Evolutionary conservation across 2,797 vertebrate genomes (phyloP), one percentile per base, ranked within the genome.

Genomic region (Oceanodroma leucorhoa): DNA sequence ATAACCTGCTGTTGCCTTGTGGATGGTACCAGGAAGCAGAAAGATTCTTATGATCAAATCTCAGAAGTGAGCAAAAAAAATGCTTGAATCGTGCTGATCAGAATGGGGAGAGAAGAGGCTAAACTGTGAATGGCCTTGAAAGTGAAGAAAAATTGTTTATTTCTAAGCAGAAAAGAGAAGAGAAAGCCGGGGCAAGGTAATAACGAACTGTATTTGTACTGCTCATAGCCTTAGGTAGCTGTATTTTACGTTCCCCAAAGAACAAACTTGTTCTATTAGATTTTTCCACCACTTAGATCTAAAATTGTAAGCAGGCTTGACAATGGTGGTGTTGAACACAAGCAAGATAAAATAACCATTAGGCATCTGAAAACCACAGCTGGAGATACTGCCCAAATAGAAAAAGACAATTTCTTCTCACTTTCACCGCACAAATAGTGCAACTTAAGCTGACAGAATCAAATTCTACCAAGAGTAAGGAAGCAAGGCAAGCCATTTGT

Each of bases 381-480:
- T 87, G 48, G n/a, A 91, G 36, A 78, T 86, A 79, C 64, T 72
- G 32, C 19, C 46, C 34, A 66, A 30, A 77, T 21, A 69, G 65
- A 91, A 97, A 96, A 97, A 90, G 72, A 73, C 92, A 83, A 94
- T 96, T 97, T 94, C 64, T 97, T 93, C 71, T 95, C 75, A 90
- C 70, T 83, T 96, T 93, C 80, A 87, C 67, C 9, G 26, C 70
- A 79, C 75, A 94, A 94, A 91, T 79, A 94, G 77, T 1, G 23
- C 86, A 97, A 92, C 94, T 85, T 88, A 93, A 96, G 90, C 69
- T 87, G 94, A 94, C 80, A 97, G 93, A 97, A 97, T 95, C 89
- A 96, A 97, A 94, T 92, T 95, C 94, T 96, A 87, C 72, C 48
- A 96, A 96, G 89, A 96, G 70, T 91, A 91, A 93, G 89, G 72